These are phyloP conservation scores for Todiramphus chloris DNA, from an alignment of 2,113 vertebrate genomes.

Conservation along the genomic window DNA sequence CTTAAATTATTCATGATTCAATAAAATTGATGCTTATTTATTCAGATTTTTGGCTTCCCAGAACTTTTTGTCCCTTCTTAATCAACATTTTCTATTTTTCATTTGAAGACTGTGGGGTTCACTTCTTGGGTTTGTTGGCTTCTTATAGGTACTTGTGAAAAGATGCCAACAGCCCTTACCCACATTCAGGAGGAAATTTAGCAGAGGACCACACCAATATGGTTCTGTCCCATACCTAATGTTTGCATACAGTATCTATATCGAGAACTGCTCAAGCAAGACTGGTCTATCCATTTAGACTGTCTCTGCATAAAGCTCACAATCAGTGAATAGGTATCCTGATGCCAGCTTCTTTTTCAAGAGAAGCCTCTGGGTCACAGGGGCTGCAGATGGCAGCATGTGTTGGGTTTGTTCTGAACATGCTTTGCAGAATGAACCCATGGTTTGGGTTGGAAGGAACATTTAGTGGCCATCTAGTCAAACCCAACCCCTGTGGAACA, in stretches of 20 bases:
- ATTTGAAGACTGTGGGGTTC: neutral
- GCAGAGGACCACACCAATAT: neutral
- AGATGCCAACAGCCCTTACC: neutral
- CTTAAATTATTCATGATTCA: slow-evolving; percentile 99
- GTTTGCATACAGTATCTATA: neutral
- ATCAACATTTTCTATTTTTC: neutral
- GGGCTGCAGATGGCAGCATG: neutral
- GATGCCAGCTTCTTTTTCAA: neutral
- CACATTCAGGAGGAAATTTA: neutral
- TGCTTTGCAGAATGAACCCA: neutral
- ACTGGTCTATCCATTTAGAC: no score
- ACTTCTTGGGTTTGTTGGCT: neutral
- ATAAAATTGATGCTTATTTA: slow-evolving; percentile 99
- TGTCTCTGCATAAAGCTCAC: no score
- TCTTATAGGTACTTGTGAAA: neutral
- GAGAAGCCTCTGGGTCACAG: neutral
- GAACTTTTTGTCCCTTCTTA: neutral
- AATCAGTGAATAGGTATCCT: neutral
- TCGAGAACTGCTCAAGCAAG: neutral
- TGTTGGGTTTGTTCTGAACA: neutral
- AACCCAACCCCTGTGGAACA: no score
- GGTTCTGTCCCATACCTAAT: neutral
- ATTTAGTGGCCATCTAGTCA: neutral
- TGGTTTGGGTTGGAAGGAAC: neutral
- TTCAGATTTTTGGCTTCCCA: slow-evolving; percentile 73